Base-by-base conservation (phyloP, 2,113 vertebrate species). In the Sebastes fasciatus region DNA sequence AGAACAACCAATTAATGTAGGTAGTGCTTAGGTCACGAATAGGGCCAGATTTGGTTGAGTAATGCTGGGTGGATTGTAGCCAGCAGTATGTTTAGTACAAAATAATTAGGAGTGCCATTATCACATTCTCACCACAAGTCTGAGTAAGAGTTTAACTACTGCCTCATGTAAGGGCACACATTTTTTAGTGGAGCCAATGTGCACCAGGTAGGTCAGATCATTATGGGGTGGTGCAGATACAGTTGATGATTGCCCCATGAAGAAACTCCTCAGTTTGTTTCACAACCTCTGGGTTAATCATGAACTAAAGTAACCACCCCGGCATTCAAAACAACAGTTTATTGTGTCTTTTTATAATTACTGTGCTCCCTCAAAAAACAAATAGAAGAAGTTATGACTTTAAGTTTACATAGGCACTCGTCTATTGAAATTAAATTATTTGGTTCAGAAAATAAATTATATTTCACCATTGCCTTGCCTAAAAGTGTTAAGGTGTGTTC, bases 251-350 rank as follows among this genome's bases (percentile, higher is more conserved):
- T 93, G 86, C 52, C 82, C 51, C 52, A 60, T 71, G 2, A 72
- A 83, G 80, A 86, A 91, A 92, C 2, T 65, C 45, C 67, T 82
- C 42, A 43, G 77, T 19, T 83, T 66, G 83, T 94, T 93, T 88
- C 92, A 87, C 92, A 90, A 94, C 81, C 67, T 42, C 64, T 63
- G 81, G 79, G 92, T 94, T 94, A 95, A 94, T 95, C 80, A 92
- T 90, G 84, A 92, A 90, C 94, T 62, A 73, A 54, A 78, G 73
- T 73, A 87, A 74, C 82, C 79, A 72, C 85, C 75, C 82, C 64
- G 5, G 74, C 45, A 51, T 71, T 70, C 61, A 74, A 74, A 75
- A 74, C 68, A 69, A 51, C 23, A 68, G 45, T 82, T 62, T 55
- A 71, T 61, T 84, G 78, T 54, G 43, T 48, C 49, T 68, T 74